A percentile compares a stretch with the other conserved stretches of the same genome.
phyloP scores from a whole-genome alignment of 2,113 vertebrate genomes.

The Lasiurus cinereus region DNA sequence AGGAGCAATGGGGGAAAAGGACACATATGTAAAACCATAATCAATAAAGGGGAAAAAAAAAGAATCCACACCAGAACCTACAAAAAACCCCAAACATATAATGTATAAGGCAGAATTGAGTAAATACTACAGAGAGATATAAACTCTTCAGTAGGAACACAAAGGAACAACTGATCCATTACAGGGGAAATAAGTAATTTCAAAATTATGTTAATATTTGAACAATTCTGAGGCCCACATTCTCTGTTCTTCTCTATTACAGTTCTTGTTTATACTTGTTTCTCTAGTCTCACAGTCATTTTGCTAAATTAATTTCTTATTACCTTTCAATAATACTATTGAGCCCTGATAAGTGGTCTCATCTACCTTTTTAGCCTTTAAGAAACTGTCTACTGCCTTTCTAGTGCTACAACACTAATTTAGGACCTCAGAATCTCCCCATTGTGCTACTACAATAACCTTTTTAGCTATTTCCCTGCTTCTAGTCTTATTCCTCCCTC shows the following conservation, averaged over 20 bases:
- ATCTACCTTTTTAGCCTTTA: constrained; percentile 26
- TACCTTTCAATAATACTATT: constrained; percentile 41
- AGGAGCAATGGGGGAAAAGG: too few relatives aligned
- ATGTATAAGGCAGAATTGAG: neutral
- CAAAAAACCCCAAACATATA: too few relatives aligned
- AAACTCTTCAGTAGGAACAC: neutral
- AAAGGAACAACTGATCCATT: neutral
- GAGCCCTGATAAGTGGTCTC: constrained; percentile 38
- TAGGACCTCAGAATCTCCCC: neutral
- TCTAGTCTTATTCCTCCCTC: neutral
- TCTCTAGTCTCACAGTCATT: neutral
- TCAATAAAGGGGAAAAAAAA: too few relatives aligned
- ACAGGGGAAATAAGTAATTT: neutral
- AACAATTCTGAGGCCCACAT: neutral
- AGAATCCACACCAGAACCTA: too few relatives aligned
- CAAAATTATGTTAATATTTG: constrained; percentile 25
- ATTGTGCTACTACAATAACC: neutral
- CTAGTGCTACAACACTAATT: neutral
- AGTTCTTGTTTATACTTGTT: neutral
- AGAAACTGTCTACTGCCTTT: neutral
- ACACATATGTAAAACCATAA: too few relatives aligned
- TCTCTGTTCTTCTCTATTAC: neutral
- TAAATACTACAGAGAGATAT: constrained; percentile 22
- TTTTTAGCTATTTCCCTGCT: constrained; percentile 3
- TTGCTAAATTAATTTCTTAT: constrained; percentile 31